Base-by-base conservation (phyloP, 2,888 invertebrate genomes). In the Salpingus planirostris region DNA sequence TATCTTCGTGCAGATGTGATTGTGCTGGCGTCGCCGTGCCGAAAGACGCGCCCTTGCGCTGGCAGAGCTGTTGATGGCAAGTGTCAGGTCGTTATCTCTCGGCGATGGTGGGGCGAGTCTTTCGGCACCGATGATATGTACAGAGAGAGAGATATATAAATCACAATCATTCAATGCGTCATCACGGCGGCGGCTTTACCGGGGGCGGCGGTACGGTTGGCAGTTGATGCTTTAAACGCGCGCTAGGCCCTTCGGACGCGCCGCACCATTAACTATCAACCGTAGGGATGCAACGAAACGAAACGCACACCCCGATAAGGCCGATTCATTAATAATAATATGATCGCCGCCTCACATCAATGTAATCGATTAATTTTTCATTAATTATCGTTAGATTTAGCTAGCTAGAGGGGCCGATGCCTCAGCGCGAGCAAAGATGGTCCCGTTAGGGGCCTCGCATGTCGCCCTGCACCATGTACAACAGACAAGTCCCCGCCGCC, bases 41-140 rank as follows among this genome's bases (percentile, higher is more conserved):
- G 35, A 38, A 36, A 38, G 43, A 36, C 44, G 41, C 42, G 41
- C 42, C 44, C n/a, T n/a, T n/a, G n/a, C n/a, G n/a, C n/a, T n/a
- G 36, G 39, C 38, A 40, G 47, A 43, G 37, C 36, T 43, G 52
- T 49, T 49, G n/a, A n/a, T n/a, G 50, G 49, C 54, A 47, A 54
- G 54, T 61, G 62, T 62, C 63, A 63, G 62, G 63, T 64, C 64
- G 64, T 62, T 63, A 64, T 62, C 60, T 18, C 5, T 42, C 35
- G 40, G 36, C 38, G 33, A 41, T 21, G 30, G 27, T 24, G 44
- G 47, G 51, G 46, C 37, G 40, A 44, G 44, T 40, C 40, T 45
- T 41, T 28, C 46, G 49, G 34, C 45, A 43, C 40, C 45, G 34
- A 49, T 53, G 50, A 50, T 59, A 60, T 59, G 51, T 57, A 60